A percentile compares a stretch with the other conserved stretches of the same genome.
These are phyloP conservation scores for Drosophila peninsularis DNA, from an alignment of 2,888 invertebrate genomes.

Conservation along the genomic window DNA sequence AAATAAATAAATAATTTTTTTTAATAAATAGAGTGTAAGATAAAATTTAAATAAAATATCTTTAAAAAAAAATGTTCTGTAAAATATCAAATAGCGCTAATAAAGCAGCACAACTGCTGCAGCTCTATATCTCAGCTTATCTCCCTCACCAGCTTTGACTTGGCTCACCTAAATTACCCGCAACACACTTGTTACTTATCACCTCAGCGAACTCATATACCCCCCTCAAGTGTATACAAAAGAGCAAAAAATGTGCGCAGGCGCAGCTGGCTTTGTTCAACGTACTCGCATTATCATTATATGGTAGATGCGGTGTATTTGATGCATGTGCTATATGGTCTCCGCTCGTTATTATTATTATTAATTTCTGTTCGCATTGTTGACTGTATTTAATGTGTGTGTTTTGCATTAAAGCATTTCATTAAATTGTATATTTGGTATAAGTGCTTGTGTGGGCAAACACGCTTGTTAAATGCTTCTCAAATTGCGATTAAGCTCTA, in stretches of 20 bases:
- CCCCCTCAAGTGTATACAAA: background rate
- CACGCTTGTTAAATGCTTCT: constrained; percentile 15
- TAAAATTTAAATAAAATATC: too few species aligned
- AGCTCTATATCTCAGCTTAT: too few species aligned
- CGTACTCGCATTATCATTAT: constrained; percentile 27
- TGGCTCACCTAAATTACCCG: too few species aligned
- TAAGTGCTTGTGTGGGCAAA: constrained; percentile 12
- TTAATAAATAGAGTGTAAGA: too few species aligned
- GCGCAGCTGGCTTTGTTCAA: constrained; percentile 27
- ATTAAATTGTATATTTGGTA: constrained; percentile 43
- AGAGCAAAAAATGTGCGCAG: constrained; percentile 34
- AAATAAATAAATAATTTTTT: too few species aligned
- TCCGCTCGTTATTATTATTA: constrained; percentile 20
- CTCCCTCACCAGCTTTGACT: too few species aligned
- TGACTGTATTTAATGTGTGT: constrained; percentile 18
- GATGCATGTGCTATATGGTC: constrained; percentile 21
- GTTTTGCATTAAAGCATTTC: constrained; percentile 43
- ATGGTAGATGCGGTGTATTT: constrained; percentile 8
- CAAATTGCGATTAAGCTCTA: background rate
- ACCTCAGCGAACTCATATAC: background rate
- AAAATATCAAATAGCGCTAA: too few species aligned
- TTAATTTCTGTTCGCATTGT: constrained; percentile 15
- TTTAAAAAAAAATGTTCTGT: too few species aligned
- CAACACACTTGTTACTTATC: background rate
- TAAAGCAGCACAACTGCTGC: too few species aligned